Conservation (phyloP, 2,797 vertebrate species). For the Lacerta viridis region DNA sequence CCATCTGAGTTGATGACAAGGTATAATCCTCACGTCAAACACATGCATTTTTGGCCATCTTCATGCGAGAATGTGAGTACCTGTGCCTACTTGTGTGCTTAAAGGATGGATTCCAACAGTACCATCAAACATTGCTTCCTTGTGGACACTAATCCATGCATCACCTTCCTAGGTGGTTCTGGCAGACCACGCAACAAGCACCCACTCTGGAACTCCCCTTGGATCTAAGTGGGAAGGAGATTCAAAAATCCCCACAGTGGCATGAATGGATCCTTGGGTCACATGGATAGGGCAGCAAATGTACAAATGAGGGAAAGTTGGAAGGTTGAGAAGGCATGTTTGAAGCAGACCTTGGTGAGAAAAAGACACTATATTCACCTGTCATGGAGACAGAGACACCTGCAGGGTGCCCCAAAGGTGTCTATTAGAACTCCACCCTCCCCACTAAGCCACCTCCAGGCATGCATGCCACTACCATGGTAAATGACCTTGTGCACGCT, state of each 20-base stretch:
- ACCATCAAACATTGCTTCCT: too few relatives aligned
- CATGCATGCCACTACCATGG: too few relatives aligned
- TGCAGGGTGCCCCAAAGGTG: not conserved
- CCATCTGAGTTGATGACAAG: too few relatives aligned
- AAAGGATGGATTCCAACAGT: too few relatives aligned
- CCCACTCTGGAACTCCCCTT: not conserved
- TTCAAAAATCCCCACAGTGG: not conserved
- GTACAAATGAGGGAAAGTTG: too few relatives aligned
- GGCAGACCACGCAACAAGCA: too few relatives aligned
- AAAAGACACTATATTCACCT: not conserved
- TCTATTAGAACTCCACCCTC: not conserved
- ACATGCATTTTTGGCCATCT: too few relatives aligned
- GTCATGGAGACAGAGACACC: not conserved
- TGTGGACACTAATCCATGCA: too few relatives aligned
- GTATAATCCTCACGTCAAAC: too few relatives aligned
- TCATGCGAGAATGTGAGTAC: too few relatives aligned
- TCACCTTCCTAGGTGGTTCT: not conserved
- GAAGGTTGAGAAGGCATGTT: not conserved
- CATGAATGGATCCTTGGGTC: not conserved
- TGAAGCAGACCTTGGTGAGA: not conserved
- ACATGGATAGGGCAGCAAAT: not conserved
- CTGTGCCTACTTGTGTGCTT: too few relatives aligned
- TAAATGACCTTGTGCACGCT: not conserved
- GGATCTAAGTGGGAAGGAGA: not conserved
- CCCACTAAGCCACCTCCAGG: not conserved